phyloP scores from a whole-genome alignment of 2,888 invertebrate species.

The Helicoverpa assulta region DNA sequence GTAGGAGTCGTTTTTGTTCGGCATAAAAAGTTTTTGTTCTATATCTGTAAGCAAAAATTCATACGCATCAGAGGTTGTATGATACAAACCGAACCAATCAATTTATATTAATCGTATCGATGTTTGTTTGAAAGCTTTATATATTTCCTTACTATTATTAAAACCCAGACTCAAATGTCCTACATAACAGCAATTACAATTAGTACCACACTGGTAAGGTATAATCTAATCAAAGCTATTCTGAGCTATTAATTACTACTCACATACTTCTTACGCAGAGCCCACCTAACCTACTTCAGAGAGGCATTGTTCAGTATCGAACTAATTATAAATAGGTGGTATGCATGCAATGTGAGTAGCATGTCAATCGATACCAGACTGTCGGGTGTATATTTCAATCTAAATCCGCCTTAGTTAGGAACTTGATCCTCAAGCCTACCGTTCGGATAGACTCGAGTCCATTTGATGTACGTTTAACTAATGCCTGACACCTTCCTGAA shows the following conservation, averaged over 20 bases:
- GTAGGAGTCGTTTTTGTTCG: too few relatives aligned
- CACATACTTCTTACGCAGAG: background rate
- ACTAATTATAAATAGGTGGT: slow-evolving; percentile 12
- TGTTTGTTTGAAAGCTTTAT: too few relatives aligned
- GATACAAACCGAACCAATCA: too few relatives aligned
- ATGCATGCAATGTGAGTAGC: slow-evolving; percentile 16
- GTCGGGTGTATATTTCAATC: slow-evolving; percentile 26
- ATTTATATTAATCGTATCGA: too few relatives aligned
- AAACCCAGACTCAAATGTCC: too few relatives aligned
- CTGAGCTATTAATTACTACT: background rate
- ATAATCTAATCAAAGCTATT: too few relatives aligned
- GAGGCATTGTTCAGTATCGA: slow-evolving; percentile 1
- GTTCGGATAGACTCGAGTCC: slow-evolving; percentile 16
- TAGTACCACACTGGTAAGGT: too few relatives aligned
- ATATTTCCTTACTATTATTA: too few relatives aligned
- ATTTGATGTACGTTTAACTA: slow-evolving; percentile 19
- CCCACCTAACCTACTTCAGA: slow-evolving; percentile 6
- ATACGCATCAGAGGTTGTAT: too few relatives aligned
- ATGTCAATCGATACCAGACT: slow-evolving; percentile 35
- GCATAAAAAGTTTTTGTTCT: too few relatives aligned
- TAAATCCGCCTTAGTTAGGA: slow-evolving; percentile 37
- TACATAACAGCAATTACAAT: too few relatives aligned
- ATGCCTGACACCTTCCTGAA: slow-evolving; percentile 6
- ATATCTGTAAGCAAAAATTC: too few relatives aligned
- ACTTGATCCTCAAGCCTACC: slow-evolving; percentile 32